These are phyloP conservation scores for Tragulus kanchil DNA, from an alignment of 2,113 vertebrate species.

Conservation along the genomic window DNA sequence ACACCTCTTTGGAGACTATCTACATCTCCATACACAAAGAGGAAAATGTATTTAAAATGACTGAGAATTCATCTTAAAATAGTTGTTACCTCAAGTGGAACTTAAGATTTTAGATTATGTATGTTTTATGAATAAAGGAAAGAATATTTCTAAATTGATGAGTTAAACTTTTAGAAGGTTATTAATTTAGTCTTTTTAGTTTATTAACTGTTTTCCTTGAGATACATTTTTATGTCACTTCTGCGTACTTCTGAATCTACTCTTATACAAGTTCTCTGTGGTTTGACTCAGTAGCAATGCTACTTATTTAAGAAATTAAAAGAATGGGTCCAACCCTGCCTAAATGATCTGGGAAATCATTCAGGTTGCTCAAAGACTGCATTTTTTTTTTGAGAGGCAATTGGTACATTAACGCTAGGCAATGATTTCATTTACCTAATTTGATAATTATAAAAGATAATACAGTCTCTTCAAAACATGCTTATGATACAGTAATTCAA, in stretches of 20 bases:
- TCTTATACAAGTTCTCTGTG: not conserved
- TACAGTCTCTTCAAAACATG: not conserved
- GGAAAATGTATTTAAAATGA: not conserved
- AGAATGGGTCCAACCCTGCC: not conserved
- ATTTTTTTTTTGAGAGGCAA: slow-evolving; percentile 42
- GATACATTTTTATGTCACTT: not conserved
- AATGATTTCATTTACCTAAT: slow-evolving; percentile 17
- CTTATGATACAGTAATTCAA: not conserved
- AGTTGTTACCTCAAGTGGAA: not conserved
- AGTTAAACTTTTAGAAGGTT: not conserved
- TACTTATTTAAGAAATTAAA: not conserved
- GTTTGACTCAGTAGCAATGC: not conserved
- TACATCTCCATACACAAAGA: not conserved
- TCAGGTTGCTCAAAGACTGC: not conserved
- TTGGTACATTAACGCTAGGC: not conserved
- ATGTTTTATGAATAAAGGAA: not conserved
- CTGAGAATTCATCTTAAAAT: not conserved
- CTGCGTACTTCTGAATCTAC: rapidly evolving
- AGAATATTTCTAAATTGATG: not conserved
- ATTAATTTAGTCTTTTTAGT: not conserved
- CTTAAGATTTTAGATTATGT: not conserved
- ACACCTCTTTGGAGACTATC: not conserved
- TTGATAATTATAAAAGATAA: slow-evolving; percentile 44
- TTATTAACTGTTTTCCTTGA: not conserved
- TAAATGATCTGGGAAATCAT: slow-evolving; percentile 41